These are phyloP conservation scores for Poeciliopsis gracilis DNA, from an alignment of 2,797 vertebrate genomes.

Conservation along the genomic window DNA sequence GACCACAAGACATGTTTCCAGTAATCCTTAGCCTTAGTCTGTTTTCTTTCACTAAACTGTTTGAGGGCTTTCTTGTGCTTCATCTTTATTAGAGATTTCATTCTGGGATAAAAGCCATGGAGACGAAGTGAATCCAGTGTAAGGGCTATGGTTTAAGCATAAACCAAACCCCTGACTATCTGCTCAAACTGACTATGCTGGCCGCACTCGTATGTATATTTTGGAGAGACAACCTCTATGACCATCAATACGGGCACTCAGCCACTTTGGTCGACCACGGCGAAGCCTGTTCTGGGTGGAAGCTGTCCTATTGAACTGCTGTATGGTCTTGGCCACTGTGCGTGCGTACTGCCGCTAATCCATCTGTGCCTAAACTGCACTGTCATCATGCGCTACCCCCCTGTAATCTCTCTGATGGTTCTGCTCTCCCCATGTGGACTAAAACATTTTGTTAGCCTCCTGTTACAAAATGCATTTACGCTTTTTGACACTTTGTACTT, in stretches of 20 bases:
- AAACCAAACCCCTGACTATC: background rate
- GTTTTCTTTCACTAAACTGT: background rate
- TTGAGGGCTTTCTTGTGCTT: background rate
- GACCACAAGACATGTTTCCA: background rate
- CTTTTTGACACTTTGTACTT: background rate
- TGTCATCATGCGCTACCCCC: constrained; percentile 54
- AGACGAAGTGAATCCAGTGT: background rate
- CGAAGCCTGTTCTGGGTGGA: background rate
- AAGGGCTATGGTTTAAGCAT: background rate
- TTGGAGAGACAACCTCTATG: background rate
- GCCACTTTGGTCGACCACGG: background rate
- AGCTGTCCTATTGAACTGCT: background rate
- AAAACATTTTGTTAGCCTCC: constrained; percentile 10
- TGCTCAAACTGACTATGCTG: no score
- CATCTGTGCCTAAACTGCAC: constrained; percentile 50
- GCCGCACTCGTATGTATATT: background rate
- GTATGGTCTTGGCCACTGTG: background rate
- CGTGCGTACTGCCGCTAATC: constrained; percentile 60
- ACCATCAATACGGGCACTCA: background rate
- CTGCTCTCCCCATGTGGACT: constrained; percentile 1
- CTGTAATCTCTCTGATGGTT: constrained; percentile 42
- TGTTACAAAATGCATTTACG: background rate
- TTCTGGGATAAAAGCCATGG: background rate
- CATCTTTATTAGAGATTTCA: background rate
- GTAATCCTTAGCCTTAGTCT: background rate